Percentiles rank a stretch among this genome's conserved stretches.
These are phyloP conservation scores for Cosmorhoe ocellata DNA, from an alignment of 2,888 invertebrate species.

Conservation along the genomic window DNA sequence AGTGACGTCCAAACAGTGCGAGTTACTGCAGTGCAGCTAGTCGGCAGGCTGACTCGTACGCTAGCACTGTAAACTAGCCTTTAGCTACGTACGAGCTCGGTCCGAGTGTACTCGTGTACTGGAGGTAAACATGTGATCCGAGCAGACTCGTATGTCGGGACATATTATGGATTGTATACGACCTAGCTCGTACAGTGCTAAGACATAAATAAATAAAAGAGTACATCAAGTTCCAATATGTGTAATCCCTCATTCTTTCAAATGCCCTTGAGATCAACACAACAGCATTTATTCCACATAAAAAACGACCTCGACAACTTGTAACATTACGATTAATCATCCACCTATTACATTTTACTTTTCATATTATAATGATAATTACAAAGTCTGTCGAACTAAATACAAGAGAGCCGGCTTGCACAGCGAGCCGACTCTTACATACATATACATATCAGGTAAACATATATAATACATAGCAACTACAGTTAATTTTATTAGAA, in stretches of 20 bases:
- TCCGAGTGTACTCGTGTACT: too few relatives aligned
- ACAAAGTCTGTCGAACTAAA: conserved; percentile 79
- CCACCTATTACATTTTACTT: conserved; percentile 60
- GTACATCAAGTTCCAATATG: conserved; percentile 70
- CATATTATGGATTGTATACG: too few relatives aligned
- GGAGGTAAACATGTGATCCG: too few relatives aligned
- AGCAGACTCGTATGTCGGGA: too few relatives aligned
- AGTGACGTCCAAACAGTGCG: too few relatives aligned
- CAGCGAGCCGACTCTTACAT: conserved; percentile 74
- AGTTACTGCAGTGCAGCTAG: too few relatives aligned
- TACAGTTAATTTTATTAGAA: conserved; percentile 72
- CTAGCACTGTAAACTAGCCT: too few relatives aligned
- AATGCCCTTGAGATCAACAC: conserved; percentile 77
- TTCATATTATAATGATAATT: conserved; percentile 70
- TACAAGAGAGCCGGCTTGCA: conserved; percentile 71
- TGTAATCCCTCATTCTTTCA: conserved; percentile 65
- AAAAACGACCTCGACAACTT: conserved; percentile 70
- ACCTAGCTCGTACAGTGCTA: too few relatives aligned
- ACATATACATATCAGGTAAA: conserved; percentile 62
- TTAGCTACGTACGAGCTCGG: too few relatives aligned
- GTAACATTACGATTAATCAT: conserved; percentile 65
- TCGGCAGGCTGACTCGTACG: too few relatives aligned
- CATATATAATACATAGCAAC: conserved; percentile 55
- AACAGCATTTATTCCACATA: conserved; percentile 74
- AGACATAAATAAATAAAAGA: conserved; percentile 34